Conservation (phyloP, 1,140 invertebrate species). For the Philaenus spumarius region DNA sequence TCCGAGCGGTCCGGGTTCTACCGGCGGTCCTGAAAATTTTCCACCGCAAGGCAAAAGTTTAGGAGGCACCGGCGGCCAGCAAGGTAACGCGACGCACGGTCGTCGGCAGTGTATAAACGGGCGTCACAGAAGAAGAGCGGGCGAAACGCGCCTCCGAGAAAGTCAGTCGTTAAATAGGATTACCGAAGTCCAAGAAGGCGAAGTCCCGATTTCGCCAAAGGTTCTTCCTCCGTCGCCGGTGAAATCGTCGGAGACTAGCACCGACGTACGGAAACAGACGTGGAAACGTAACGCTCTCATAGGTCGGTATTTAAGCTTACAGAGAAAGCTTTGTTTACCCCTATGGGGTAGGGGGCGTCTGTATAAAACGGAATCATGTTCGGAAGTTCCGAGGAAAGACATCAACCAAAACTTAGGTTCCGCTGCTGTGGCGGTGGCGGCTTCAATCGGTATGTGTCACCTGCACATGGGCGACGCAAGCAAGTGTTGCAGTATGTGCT, state of each 20-base stretch:
- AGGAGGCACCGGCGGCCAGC: slow-evolving; percentile 10
- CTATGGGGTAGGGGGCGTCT: slow-evolving; percentile 23
- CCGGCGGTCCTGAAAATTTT: slow-evolving; percentile 24
- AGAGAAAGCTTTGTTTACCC: slow-evolving; percentile 31
- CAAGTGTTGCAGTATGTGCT: slow-evolving; percentile 54
- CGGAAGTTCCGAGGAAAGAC: slow-evolving; percentile 32
- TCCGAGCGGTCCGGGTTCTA: slow-evolving; percentile 27
- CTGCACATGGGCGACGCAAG: slow-evolving; percentile 48
- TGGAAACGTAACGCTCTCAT: slow-evolving; percentile 30
- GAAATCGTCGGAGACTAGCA: background rate
- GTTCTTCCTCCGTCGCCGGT: background rate
- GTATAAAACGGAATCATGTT: slow-evolving; percentile 25
- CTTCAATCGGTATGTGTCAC: slow-evolving; percentile 45
- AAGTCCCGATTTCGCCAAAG: slow-evolving; percentile 1
- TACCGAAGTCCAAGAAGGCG: slow-evolving; percentile 61
- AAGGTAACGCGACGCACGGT: slow-evolving; percentile 30
- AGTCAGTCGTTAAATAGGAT: slow-evolving; percentile 76
- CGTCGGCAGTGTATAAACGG: slow-evolving; percentile 1
- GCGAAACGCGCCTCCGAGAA: slow-evolving; percentile 63
- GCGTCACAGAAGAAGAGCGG: slow-evolving; percentile 21
- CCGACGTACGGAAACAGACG: background rate
- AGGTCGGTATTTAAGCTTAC: slow-evolving; percentile 30
- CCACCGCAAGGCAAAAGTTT: slow-evolving; percentile 19
- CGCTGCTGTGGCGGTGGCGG: slow-evolving; percentile 28
- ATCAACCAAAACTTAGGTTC: slow-evolving; percentile 45